A percentile compares a stretch with the other conserved stretches of the same genome.
Conservation (phyloP, 2,888 invertebrate species). For the Catotricha subobsoleta region DNA sequence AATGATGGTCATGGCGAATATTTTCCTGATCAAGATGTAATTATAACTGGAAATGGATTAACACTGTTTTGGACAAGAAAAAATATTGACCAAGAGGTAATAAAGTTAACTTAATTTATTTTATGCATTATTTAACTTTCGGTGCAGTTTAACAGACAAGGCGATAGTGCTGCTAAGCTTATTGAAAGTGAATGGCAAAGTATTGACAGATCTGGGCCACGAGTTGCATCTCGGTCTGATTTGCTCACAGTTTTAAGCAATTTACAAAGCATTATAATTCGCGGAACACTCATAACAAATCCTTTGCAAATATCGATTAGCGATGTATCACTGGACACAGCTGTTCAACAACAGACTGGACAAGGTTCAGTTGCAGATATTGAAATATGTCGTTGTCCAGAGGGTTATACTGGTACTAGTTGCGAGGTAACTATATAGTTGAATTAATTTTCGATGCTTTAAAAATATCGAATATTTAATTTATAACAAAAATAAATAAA, state of each 20-base stretch:
- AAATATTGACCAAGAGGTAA: conserved; percentile 13
- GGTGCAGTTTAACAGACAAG: conserved; percentile 12
- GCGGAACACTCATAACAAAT: conserved; percentile 49
- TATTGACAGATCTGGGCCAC: conserved; percentile 32
- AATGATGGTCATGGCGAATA: conserved; percentile 40
- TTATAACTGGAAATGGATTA: conserved; percentile 60
- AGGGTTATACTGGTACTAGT: conserved; percentile 63
- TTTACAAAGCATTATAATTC: conserved; percentile 62
- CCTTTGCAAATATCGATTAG: conserved; percentile 37
- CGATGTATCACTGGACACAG: conserved; percentile 74
- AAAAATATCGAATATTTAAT: not conserved
- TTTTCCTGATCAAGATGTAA: conserved; percentile 46
- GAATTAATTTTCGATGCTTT: not conserved
- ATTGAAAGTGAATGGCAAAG: conserved; percentile 49
- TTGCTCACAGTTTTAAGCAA: conserved; percentile 71
- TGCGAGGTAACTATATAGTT: conserved; percentile 54
- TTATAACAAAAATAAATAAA: not conserved
- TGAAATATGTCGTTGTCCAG: conserved; percentile 72
- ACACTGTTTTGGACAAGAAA: conserved; percentile 49
- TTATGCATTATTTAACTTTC: not conserved
- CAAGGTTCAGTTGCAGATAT: conserved; percentile 52
- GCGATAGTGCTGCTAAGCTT: conserved; percentile 34
- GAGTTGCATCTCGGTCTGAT: conserved; percentile 53
- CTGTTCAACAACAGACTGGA: conserved; percentile 44
- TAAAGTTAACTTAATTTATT: too few species aligned